Conservation (phyloP, 2,888 invertebrate genomes). For the Druceiella hillmani region DNA sequence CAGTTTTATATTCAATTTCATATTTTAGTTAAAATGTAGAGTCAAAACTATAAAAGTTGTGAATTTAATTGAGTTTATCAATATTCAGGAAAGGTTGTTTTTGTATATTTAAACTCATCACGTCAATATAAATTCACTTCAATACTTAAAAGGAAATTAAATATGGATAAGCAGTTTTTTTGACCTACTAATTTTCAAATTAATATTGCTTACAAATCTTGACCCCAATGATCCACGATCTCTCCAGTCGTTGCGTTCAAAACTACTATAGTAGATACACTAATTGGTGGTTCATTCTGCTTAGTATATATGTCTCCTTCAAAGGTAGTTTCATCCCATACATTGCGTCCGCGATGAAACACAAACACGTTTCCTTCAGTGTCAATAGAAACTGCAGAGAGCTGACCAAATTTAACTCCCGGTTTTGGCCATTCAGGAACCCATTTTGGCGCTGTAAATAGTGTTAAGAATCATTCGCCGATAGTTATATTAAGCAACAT, state of each 20-base stretch:
- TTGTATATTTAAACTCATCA: too few species aligned
- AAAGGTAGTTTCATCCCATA: conserved; percentile 61
- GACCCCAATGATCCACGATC: conserved; percentile 62
- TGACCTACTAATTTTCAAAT: neutral
- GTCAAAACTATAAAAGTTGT: too few species aligned
- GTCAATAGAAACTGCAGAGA: conserved; percentile 77
- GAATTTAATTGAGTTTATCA: too few species aligned
- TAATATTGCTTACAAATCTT: conserved; percentile 53
- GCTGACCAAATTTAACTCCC: conserved; percentile 59
- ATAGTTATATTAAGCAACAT: too few species aligned
- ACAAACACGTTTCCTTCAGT: conserved; percentile 66
- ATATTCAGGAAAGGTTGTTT: too few species aligned
- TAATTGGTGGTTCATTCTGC: conserved; percentile 54
- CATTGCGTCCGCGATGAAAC: conserved; percentile 72
- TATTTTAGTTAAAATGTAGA: too few species aligned
- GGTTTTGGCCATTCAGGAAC: conserved; percentile 54
- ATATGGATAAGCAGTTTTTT: neutral
- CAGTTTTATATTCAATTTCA: too few species aligned
- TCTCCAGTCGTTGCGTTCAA: conserved; percentile 57
- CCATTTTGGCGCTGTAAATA: conserved; percentile 49
- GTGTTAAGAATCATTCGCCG: too few species aligned
- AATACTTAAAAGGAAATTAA: conserved; percentile 8
- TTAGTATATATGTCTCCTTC: conserved; percentile 50
- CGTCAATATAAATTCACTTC: neutral
- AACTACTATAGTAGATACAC: conserved; percentile 57